phyloP scores from a whole-genome alignment of 2,113 vertebrate genomes.

The Crypturellus undulatus region DNA sequence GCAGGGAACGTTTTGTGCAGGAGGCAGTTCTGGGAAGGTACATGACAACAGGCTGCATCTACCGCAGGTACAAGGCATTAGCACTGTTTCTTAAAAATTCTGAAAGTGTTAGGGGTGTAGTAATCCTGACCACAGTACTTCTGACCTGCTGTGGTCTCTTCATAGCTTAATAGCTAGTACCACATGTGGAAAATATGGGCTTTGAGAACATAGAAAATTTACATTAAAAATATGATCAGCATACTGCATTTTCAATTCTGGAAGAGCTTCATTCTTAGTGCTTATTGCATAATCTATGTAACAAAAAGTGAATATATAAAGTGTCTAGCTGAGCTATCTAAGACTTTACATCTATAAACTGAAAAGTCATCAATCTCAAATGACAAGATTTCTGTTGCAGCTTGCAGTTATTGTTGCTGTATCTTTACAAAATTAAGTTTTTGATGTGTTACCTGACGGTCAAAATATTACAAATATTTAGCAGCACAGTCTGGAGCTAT shows the following conservation, averaged over 20 bases:
- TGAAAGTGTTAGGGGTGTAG: slow-evolving; percentile 25
- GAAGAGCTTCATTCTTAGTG: background rate
- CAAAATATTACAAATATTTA: background rate
- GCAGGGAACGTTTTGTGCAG: slow-evolving; percentile 30
- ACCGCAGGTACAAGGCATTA: slow-evolving; percentile 24
- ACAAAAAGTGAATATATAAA: background rate
- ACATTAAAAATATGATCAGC: background rate
- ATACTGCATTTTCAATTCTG: background rate
- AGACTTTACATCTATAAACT: background rate
- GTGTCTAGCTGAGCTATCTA: background rate
- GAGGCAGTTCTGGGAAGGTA: slow-evolving; percentile 52
- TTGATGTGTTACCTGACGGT: no score
- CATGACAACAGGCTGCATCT: slow-evolving; percentile 40
- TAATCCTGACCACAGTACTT: slow-evolving; percentile 36
- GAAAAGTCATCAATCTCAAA: background rate
- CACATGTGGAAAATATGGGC: background rate
- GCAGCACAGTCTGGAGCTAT: background rate
- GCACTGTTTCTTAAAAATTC: slow-evolving; percentile 30
- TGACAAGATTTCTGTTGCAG: background rate
- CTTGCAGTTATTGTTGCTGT: background rate
- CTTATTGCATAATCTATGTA: background rate
- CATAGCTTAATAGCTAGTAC: slow-evolving; percentile 12
- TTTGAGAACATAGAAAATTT: background rate
- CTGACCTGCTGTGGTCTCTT: slow-evolving; percentile 13
- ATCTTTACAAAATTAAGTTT: background rate